These are phyloP conservation scores for Leptobrachium leishanense DNA, from an alignment of 2,113 vertebrate genomes.

Conservation along the genomic window DNA sequence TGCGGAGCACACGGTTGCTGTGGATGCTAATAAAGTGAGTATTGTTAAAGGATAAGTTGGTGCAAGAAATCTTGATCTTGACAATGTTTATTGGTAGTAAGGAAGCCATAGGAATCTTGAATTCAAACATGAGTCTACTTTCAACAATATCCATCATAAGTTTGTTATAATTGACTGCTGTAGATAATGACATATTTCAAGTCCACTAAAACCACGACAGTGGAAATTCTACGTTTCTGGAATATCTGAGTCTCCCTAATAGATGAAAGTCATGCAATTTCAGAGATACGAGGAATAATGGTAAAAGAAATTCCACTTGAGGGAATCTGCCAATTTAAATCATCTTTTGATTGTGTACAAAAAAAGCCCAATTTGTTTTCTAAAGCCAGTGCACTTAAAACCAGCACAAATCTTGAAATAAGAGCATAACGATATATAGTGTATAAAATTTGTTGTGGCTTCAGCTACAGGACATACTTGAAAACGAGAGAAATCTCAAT, in stretches of 20 bases:
- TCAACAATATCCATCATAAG: slow-evolving; percentile 14
- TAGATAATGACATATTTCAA: slow-evolving; percentile 5
- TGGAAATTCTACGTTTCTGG: not conserved
- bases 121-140: not conserved
- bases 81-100: not conserved
- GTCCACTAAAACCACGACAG: not conserved
- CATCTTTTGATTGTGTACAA: not conserved
- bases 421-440: too few relatives aligned
- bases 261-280: slow-evolving; percentile 15
- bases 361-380: too few relatives aligned
- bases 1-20: not conserved
- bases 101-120: not conserved
- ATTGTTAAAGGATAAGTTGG: not conserved
- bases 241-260: slow-evolving; percentile 4
- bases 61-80: not conserved
- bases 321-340: slow-evolving; percentile 1
- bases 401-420: too few relatives aligned
- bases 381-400: too few relatives aligned
- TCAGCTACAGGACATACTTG: too few relatives aligned
- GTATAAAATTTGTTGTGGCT: too few relatives aligned
- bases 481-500: too few relatives aligned
- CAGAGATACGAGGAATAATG: not conserved
- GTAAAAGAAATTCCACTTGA: not conserved
- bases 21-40: slow-evolving; percentile 4
- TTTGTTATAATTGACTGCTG: slow-evolving; percentile 13